Evolutionary conservation across 2,797 vertebrate genomes (phyloP).

Genomic region (Microchirus variegatus): DNA sequence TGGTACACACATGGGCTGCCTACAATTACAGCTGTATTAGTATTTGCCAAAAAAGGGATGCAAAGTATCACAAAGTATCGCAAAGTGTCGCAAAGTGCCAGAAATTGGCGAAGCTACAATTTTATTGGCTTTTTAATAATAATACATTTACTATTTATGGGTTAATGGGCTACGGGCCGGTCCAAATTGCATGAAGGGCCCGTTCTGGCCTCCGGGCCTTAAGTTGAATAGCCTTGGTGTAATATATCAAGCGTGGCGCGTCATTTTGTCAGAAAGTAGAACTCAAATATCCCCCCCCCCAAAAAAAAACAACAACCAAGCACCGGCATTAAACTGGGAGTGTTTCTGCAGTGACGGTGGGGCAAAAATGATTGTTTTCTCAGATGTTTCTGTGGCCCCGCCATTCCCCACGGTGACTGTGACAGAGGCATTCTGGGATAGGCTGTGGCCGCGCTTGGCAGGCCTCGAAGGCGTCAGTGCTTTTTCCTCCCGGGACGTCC

Average conservation of each 20-base stretch:
- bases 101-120: too few species aligned
- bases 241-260: conserved; percentile 35
- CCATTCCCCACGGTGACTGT: conserved; percentile 75
- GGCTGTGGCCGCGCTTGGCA: conserved; percentile 82
- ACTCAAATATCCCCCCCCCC: neutral
- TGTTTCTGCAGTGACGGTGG: conserved; percentile 43
- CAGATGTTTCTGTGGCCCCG: conserved; percentile 82
- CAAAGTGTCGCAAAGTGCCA: too few species aligned
- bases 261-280: conserved; percentile 28
- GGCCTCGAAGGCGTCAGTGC: conserved; percentile 86
- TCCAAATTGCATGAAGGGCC: too few species aligned
- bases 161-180: too few species aligned
- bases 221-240: too few species aligned
- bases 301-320: neutral
- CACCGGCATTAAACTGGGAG: conserved; percentile 13
- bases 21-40: too few species aligned
- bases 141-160: too few species aligned
- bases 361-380: conserved; percentile 76
- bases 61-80: too few species aligned
- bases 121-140: too few species aligned
- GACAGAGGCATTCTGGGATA: conserved; percentile 78
- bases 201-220: too few species aligned
- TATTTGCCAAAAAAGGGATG: too few species aligned
- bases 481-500: conserved; percentile 80
- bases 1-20: too few species aligned